Conservation (phyloP, 2,113 vertebrate species). For the Aegithalos caudatus region DNA sequence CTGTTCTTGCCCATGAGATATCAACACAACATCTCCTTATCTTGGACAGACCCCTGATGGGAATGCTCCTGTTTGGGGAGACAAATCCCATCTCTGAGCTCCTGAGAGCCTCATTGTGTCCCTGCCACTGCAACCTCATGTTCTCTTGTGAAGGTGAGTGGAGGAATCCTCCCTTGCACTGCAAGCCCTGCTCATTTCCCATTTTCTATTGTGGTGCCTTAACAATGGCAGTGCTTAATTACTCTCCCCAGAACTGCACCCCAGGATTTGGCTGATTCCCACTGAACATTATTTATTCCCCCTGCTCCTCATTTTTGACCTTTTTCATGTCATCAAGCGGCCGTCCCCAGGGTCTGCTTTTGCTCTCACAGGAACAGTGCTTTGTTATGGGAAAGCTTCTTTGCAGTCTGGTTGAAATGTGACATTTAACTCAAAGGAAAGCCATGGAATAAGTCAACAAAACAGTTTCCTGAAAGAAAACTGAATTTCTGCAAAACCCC, state of each 20-base stretch:
- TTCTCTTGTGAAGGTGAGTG: constrained; percentile 10
- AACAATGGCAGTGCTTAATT: constrained; percentile 54
- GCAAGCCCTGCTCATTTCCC: constrained; percentile 37
- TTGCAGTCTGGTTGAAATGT: neutral
- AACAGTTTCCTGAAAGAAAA: neutral
- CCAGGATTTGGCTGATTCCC: neutral
- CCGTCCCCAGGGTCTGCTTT: neutral
- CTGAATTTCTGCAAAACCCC: neutral
- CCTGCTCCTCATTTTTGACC: neutral
- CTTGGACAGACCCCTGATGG: neutral
- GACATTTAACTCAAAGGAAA: neutral
- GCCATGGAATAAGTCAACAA: neutral
- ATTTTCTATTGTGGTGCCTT: constrained; percentile 39
- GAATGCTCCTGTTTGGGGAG: neutral
- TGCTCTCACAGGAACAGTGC: neutral
- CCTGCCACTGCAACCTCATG: neutral
- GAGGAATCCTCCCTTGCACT: neutral
- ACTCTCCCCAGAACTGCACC: neutral
- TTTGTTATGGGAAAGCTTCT: neutral
- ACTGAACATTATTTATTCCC: neutral
- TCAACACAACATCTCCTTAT: constrained; percentile 23
- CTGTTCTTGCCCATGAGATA: neutral
- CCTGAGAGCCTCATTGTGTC: neutral
- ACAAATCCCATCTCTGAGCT: neutral
- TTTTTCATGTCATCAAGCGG: constrained; percentile 6